Evolutionary conservation across 2,113 vertebrate species (phyloP).

Genomic region (Copsychus sechellarum): DNA sequence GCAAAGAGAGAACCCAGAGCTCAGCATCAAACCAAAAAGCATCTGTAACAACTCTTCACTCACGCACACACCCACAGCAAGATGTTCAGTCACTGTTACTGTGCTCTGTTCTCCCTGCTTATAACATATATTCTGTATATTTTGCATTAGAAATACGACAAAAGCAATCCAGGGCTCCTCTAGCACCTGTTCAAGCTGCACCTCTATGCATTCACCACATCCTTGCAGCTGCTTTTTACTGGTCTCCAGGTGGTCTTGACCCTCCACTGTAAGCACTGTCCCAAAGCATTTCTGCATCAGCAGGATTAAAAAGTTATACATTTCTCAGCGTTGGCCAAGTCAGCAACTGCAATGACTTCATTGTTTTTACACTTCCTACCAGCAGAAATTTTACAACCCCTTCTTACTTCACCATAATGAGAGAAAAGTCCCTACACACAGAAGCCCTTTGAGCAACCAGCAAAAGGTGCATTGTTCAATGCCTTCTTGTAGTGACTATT

Average conservation of each 20-base stretch:
- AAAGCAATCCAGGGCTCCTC: neutral
- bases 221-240: neutral
- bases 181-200: neutral
- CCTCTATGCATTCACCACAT: fast-evolving
- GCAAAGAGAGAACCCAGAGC: neutral
- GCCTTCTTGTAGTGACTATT: neutral
- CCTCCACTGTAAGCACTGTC: neutral
- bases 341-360: neutral
- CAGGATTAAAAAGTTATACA: neutral
- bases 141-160: neutral
- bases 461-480: neutral
- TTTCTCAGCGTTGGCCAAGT: neutral
- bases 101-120: neutral
- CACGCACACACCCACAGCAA: neutral
- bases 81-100: neutral
- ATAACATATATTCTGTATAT: neutral
- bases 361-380: neutral
- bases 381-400: neutral
- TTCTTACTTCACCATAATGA: neutral
- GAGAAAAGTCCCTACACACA: neutral
- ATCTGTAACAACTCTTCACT: neutral
- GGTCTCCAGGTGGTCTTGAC: neutral
- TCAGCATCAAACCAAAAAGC: neutral
- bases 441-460: neutral
- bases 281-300: neutral